These are phyloP conservation scores for Microcebus ravelobensis DNA, from an alignment of 2,113 vertebrate species.

Conservation along the genomic window DNA sequence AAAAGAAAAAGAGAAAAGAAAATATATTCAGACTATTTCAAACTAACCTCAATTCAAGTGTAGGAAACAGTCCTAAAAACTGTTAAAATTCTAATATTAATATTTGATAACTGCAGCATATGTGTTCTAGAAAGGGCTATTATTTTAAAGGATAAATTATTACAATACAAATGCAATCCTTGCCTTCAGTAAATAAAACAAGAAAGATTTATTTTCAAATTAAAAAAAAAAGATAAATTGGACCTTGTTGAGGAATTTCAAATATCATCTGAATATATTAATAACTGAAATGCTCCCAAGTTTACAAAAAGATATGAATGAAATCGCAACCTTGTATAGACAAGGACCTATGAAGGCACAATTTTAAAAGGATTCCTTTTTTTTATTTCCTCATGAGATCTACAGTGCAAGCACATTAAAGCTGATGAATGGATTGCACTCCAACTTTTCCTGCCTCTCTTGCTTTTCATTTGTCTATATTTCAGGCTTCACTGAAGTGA, in stretches of 20 bases:
- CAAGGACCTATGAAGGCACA: neutral
- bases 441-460: neutral
- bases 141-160: conserved; percentile 63
- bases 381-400: conserved; percentile 20
- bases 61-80: conserved; percentile 32
- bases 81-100: conserved; percentile 12
- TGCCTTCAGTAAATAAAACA: too few relatives aligned
- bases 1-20: neutral
- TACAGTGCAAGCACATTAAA: neutral
- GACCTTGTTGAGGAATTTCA: conserved; percentile 26
- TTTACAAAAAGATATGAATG: conserved; percentile 31
- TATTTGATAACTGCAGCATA: neutral
- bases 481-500: conserved; percentile 27
- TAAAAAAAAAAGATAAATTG: neutral
- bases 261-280: conserved; percentile 58
- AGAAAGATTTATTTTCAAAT: too few relatives aligned
- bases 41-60: conserved; percentile 59
- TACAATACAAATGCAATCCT: too few relatives aligned
- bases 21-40: conserved; percentile 48
- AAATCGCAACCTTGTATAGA: conserved; percentile 20
- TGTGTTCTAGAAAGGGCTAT: neutral
- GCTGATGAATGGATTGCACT: neutral
- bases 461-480: conserved; percentile 12
- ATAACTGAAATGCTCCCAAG: conserved; percentile 51
- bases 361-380: conserved; percentile 42